A percentile compares a stretch with the other conserved stretches of the same genome.
Evolutionary conservation across 2,113 vertebrate genomes (phyloP).

Genomic region (Sminthopsis crassicaudata): DNA sequence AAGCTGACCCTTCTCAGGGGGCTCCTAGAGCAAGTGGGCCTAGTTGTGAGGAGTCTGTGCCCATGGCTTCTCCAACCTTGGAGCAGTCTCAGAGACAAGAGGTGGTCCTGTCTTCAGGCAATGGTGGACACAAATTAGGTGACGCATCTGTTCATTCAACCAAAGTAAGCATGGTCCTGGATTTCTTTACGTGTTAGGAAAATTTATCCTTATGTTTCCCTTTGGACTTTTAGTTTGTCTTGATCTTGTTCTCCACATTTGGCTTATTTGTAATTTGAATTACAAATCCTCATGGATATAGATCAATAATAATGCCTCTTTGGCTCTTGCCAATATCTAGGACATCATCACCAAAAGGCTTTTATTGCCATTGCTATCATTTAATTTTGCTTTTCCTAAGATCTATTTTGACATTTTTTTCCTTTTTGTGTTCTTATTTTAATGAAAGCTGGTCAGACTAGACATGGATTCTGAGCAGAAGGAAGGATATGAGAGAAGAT

Average conservation of each 20-base stretch:
- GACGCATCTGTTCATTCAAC: conserved; percentile 64
- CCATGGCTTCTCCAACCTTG: conserved; percentile 55
- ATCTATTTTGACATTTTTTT: conserved; percentile 44
- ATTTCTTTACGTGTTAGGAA: not conserved
- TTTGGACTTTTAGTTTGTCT: conserved; percentile 7
- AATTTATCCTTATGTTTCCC: conserved; percentile 20
- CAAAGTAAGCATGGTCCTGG: conserved; percentile 69
- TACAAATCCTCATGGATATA: not conserved
- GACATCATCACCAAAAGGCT: not conserved
- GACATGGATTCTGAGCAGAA: conserved; percentile 72
- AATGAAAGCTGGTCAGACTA: conserved; percentile 59
- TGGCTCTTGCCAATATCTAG: not conserved
- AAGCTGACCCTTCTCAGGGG: conserved; percentile 39
- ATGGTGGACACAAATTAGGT: conserved; percentile 59
- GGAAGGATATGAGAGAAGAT: conserved; percentile 67
- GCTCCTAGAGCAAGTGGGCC: conserved; percentile 47
- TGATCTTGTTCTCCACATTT: conserved; percentile 1
- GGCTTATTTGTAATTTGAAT: not conserved
- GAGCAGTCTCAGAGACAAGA: conserved; percentile 45
- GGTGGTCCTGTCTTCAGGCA: conserved; percentile 58
- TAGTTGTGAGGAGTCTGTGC: conserved; percentile 53
- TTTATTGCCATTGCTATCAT: not conserved
- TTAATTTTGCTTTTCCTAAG: not conserved
- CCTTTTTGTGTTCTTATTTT: conserved; percentile 52
- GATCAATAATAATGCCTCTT: not conserved